Evolutionary conservation across 2,113 vertebrate species (phyloP), one percentile per base, ranked within the genome.

Genomic region (Periophthalmus modestus): DNA sequence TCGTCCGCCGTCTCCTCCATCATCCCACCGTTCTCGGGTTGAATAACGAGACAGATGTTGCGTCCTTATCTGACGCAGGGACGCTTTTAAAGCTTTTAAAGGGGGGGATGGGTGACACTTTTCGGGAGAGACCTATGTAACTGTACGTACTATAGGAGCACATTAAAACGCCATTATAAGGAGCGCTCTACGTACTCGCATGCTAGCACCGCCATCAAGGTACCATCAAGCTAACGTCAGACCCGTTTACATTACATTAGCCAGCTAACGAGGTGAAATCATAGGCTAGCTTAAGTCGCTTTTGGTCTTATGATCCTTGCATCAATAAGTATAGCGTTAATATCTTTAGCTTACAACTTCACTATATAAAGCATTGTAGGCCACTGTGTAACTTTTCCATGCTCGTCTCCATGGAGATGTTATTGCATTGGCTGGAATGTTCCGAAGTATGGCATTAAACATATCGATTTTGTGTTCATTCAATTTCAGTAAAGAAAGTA

Each of bases 11-110:
- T 77, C 62, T 50, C 58, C 28, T 81, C n/a, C 48, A 71, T 78
- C 78, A 54, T 36, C 50, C 73, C 16, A 7, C 55, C 59, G 59
- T 73, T 58, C 61, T 55, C 1, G 19, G 52, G 69, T 46, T 75
- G 62, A 81, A 71, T 75, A 69, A 67, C 69, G 55, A 72, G 75
- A 65, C 78, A 71, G 77, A 70, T 82, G 82, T 68, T 80, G 58
- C 68, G 72, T 76, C 75, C 79, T 81, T 71, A 73, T 75, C 66
- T 34, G 69, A 65, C 77, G 33, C 13, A 21, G 80, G 76, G 65
- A n/a, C n/a, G n/a, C n/a, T n/a, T n/a, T n/a, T n/a, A n/a, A 5
- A 19, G 57, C 50, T 66, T 2, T 1, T 33, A 33, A 28, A 14
- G 2, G 6, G 59, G 57, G 13, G 66, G 48, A 6, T 7, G 23